These are phyloP conservation scores for Hestina assimilis DNA, from an alignment of 1,140 invertebrate species.

Conservation along the genomic window DNA sequence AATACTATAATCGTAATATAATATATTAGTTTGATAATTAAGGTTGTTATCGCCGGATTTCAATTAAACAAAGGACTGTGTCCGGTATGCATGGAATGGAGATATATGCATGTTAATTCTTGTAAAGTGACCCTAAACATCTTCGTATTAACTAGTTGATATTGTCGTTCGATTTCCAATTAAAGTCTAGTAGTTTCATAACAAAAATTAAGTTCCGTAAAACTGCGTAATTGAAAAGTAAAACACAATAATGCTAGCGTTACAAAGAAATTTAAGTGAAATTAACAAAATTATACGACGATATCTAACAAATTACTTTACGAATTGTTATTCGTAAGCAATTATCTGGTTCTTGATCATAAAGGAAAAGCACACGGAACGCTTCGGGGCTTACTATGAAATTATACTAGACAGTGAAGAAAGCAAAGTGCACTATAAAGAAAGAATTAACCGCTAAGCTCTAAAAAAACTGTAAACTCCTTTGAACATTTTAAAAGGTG, in stretches of 20 bases:
- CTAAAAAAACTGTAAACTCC: constrained; percentile 59
- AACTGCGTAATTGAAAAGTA: background rate
- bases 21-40: no score
- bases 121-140: no score
- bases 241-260: background rate
- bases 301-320: constrained; percentile 12
- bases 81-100: no score
- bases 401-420: constrained; percentile 36
- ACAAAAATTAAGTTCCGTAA: background rate
- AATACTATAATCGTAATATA: no score
- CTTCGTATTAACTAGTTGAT: no score
- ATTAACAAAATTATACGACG: constrained; percentile 7
- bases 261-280: background rate
- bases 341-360: constrained; percentile 30
- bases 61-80: no score
- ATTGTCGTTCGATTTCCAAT: no score
- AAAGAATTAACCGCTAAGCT: constrained; percentile 57
- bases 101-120: no score
- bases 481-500: constrained; percentile 57
- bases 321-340: constrained; percentile 19
- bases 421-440: constrained; percentile 45
- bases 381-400: constrained; percentile 31
- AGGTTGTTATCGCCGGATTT: no score
- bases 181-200: background rate
- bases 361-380: constrained; percentile 38